phyloP scores from a whole-genome alignment of 2,113 vertebrate species.

The Scopus umbretta region DNA sequence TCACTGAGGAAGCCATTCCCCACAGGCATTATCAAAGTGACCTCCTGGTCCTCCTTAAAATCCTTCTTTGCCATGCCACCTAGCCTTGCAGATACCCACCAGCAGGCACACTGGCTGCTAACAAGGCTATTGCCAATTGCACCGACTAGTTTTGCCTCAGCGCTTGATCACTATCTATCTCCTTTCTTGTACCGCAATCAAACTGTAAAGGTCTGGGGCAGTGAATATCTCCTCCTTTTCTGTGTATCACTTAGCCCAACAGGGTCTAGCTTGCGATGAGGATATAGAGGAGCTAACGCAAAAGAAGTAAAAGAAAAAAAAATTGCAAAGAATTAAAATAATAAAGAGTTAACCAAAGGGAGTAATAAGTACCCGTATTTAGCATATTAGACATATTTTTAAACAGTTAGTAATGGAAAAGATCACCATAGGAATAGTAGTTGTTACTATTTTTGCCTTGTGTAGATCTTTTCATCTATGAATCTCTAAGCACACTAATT shows the following conservation, averaged over 20 bases:
- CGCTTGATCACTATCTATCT: not conserved
- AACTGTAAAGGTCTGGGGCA: not conserved
- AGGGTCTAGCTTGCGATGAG: not conserved
- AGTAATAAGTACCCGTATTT: not conserved
- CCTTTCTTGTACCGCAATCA: not conserved
- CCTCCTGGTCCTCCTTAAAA: not conserved
- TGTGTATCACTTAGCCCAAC: not conserved
- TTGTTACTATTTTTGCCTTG: conserved; percentile 6
- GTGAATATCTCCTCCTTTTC: not conserved
- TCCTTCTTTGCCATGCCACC: not conserved
- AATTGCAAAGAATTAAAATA: not conserved
- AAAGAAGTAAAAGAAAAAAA: not conserved
- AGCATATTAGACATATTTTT: not conserved
- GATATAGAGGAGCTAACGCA: not conserved
- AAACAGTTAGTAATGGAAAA: not conserved
- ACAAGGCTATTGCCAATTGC: not conserved
- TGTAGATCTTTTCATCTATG: not conserved
- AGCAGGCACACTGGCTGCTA: not conserved
- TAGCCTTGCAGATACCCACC: not conserved
- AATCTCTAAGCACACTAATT: not conserved
- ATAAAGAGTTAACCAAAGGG: not conserved
- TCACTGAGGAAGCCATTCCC: not conserved
- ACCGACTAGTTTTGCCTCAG: not conserved
- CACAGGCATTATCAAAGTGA: not conserved
- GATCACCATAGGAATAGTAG: not conserved